Base-by-base conservation (phyloP, 2,113 vertebrate species). In the Chloroceryle aenea region DNA sequence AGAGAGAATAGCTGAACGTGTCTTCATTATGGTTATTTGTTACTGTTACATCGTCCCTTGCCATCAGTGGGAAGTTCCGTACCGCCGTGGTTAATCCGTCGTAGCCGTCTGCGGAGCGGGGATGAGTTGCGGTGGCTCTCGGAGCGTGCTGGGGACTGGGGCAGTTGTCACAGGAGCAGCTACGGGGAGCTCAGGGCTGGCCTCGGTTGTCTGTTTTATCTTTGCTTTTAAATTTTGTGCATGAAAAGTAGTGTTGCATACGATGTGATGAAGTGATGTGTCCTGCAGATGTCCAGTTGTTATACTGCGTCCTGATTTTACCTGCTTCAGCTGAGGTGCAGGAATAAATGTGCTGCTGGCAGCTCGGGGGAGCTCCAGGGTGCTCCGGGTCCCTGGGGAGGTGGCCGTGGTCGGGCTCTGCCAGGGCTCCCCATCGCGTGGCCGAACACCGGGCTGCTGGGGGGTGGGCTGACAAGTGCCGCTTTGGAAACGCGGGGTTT, bases 201-300 rank as follows among this genome's bases (percentile, higher is more conserved):
- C 48, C 26, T 7, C 1, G 2, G 30, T 25, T 43, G 7, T 38
- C 27, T 17, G 40, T 14, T 16, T 27, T 63, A 25, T 53, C 81
- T 67, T 48, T 69, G 34, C 71, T 36, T 85, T 66, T 42, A 25
- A 56, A n/a, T 55, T 77, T 4, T 6, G 18, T 48, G 53, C 21
- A 0, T 64, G 47, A 43, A 3, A 25, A 79, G 26, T 8, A 1
- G 0, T 16, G 2, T 20, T 22, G 1, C 7, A 1, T 6, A 3
- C 34, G 34, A 3, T 4, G 0, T 2, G 32, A n/a, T 26, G 1
- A 36, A 47, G n/a, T 10, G 14, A 2, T 43, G 50, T 73, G 50
- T 62, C 47, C 55, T 34, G 25, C 4, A 8, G 67, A 14, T 42
- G 38, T 64, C 47, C 8, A 27, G 42, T 32, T 59, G 4, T 3